These are phyloP conservation scores for Heliconius hewitsoni DNA, from an alignment of 1,140 invertebrate species.

Conservation along the genomic window DNA sequence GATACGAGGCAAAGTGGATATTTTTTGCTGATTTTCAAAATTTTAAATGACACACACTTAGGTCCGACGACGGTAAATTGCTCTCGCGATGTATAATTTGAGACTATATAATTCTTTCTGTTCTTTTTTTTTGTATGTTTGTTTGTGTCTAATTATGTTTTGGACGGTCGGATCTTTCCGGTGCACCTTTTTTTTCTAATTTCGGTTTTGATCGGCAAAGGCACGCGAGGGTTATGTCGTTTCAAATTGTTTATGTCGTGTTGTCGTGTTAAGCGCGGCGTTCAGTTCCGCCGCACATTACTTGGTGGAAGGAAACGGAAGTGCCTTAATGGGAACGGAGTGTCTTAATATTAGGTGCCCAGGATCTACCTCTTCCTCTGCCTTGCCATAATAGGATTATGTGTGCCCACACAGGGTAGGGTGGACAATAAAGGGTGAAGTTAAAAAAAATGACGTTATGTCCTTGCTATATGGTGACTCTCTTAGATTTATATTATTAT, in stretches of 20 bases:
- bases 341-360: background rate
- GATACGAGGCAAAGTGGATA: conserved; percentile 26
- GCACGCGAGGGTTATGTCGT: background rate
- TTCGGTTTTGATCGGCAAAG: conserved; percentile 18
- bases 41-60: conserved; percentile 52
- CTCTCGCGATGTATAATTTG: conserved; percentile 61
- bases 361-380: background rate
- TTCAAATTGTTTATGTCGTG: too few species aligned
- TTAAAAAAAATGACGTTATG: background rate
- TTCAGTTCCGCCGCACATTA: too few species aligned
- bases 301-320: too few species aligned
- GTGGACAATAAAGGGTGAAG: background rate
- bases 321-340: background rate
- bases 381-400: background rate
- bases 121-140: conserved; percentile 55
- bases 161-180: conserved; percentile 48
- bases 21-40: conserved; percentile 46
- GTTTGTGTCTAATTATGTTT: conserved; percentile 54
- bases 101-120: conserved; percentile 59
- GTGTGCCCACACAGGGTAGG: too few species aligned
- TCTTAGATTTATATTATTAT: too few species aligned
- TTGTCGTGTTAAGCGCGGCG: too few species aligned
- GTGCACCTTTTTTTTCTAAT: conserved; percentile 40
- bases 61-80: conserved; percentile 51
- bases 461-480: too few species aligned